phyloP scores from a whole-genome alignment of 64 coral and sea anemone genomes.

The Montipora capricornis region DNA sequence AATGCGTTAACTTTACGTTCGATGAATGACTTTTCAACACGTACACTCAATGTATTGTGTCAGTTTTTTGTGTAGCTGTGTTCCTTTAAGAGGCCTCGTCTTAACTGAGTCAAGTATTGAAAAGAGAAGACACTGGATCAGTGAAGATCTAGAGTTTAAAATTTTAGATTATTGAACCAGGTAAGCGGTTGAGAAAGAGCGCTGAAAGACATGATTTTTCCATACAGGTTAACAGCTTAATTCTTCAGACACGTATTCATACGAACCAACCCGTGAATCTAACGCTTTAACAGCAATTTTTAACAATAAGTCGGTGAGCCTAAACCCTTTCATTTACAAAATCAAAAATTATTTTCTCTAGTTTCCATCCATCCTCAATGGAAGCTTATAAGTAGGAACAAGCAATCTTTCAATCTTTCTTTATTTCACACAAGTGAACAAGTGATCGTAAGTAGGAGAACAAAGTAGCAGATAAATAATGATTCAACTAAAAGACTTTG shows the following conservation, averaged over 20 bases:
- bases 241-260: conserved; percentile 1
- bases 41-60: background rate
- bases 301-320: conserved; percentile 7
- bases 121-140: background rate
- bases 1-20: conserved; percentile 5
- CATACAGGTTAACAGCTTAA: conserved; percentile 10
- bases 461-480: background rate
- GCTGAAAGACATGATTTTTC: background rate
- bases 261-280: conserved; percentile 5
- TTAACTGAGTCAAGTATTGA: conserved; percentile 4
- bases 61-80: background rate
- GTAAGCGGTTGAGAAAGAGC: conserved; percentile 4
- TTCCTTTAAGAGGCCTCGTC: conserved; percentile 9
- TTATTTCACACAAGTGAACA: background rate
- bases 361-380: background rate
- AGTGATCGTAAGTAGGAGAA: too few relatives aligned
- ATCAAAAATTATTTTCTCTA: background rate
- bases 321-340: background rate
- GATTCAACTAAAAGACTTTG: background rate
- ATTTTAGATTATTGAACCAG: conserved; percentile 12
- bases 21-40: conserved; percentile 13
- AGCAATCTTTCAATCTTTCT: conserved; percentile 9
- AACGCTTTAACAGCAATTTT: conserved; percentile 12
- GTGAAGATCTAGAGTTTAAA: background rate
- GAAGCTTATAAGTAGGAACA: background rate